Conservation (phyloP, 2,888 invertebrate genomes). For the Melanotus villosus region DNA sequence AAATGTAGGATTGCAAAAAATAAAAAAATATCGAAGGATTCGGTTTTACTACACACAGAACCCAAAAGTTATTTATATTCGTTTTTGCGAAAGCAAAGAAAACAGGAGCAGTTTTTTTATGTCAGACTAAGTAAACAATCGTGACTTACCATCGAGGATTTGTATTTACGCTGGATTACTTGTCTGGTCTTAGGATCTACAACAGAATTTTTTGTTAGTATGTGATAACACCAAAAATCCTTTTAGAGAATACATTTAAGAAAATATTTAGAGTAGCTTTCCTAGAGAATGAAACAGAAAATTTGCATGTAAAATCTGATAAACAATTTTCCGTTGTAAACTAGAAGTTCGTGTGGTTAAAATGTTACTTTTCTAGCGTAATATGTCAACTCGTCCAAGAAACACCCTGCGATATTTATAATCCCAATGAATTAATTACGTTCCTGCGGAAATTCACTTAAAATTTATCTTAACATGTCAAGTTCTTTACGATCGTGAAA, state of each 20-base stretch:
- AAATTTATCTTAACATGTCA: background rate
- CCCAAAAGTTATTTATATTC: slow-evolving; percentile 20
- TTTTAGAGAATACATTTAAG: slow-evolving; percentile 2
- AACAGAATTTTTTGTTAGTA: slow-evolving; percentile 64
- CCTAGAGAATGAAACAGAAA: slow-evolving; percentile 8
- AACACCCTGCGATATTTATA: slow-evolving; percentile 11
- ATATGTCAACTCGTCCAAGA: slow-evolving; percentile 23
- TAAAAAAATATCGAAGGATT: slow-evolving; percentile 34
- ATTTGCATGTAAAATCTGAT: slow-evolving; percentile 13
- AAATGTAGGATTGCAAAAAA: slow-evolving; percentile 57
- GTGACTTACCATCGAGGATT: slow-evolving; percentile 95
- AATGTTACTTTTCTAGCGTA: slow-evolving; percentile 15
- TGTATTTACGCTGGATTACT: slow-evolving; percentile 96
- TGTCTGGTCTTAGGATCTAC: slow-evolving; percentile 98
- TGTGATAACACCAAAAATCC: slow-evolving; percentile 1
- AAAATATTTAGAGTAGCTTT: slow-evolving; percentile 2
- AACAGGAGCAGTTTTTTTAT: background rate
- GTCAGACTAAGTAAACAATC: background rate
- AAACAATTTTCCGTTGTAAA: slow-evolving; percentile 11
- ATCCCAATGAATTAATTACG: slow-evolving; percentile 10
- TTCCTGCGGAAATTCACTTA: background rate
- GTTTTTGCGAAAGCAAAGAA: slow-evolving; percentile 16
- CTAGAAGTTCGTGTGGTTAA: slow-evolving; percentile 20
- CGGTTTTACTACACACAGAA: slow-evolving; percentile 8
- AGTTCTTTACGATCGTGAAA: background rate